phyloP scores from a whole-genome alignment of 2,797 vertebrate genomes.

The Lophura swinhoii region DNA sequence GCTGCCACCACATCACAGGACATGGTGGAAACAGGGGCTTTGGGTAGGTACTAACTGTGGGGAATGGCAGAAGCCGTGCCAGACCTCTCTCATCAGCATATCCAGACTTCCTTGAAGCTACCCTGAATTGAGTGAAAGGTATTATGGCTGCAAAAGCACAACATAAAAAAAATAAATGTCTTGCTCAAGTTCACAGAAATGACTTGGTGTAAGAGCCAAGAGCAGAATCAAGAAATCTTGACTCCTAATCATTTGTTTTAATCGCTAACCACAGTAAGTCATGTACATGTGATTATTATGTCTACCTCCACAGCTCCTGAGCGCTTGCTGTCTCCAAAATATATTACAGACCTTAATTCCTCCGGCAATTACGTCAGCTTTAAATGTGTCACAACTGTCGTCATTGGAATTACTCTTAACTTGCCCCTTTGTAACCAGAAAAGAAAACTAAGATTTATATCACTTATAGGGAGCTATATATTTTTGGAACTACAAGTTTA shows the following conservation, averaged over 20 bases:
- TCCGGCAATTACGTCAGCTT: neutral
- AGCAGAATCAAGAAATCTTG: neutral
- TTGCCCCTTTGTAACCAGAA: neutral
- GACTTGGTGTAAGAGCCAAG: neutral
- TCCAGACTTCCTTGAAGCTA: neutral
- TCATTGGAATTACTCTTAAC: neutral
- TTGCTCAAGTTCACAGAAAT: neutral
- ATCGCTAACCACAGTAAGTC: neutral
- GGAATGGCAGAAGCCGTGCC: neutral
- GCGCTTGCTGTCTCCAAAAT: neutral
- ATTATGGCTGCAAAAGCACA: neutral
- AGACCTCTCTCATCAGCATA: neutral
- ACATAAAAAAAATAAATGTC: fast-evolving
- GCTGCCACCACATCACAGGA: fast-evolving
- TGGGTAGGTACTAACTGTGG: neutral
- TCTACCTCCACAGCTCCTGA: neutral
- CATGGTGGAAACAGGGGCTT: neutral
- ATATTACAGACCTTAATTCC: neutral
- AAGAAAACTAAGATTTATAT: neutral
- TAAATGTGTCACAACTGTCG: neutral
- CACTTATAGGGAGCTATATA: neutral
- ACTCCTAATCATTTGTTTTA: neutral
- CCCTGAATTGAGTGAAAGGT: neutral
- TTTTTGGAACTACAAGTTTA: slow-evolving; percentile 1
- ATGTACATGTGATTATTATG: neutral